These are phyloP conservation scores for Engystomops pustulosus DNA, from an alignment of 2,113 vertebrate species.

Conservation along the genomic window DNA sequence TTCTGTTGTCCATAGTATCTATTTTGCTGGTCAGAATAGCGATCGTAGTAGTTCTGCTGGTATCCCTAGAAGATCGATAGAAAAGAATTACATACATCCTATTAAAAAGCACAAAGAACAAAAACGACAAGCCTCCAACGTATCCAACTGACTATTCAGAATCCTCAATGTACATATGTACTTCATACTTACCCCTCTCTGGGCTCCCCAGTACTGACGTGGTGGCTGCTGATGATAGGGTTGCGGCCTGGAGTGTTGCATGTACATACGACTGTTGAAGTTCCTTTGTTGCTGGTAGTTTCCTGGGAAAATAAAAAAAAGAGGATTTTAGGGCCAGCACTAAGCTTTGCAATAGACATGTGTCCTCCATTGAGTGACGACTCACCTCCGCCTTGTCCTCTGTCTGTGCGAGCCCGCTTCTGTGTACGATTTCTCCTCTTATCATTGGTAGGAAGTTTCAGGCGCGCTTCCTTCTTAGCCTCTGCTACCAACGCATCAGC, in stretches of 20 bases:
- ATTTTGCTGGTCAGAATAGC: constrained; percentile 72
- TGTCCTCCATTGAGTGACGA: too few relatives aligned
- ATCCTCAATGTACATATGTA: too few relatives aligned
- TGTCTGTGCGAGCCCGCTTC: constrained; percentile 71
- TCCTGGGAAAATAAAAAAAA: constrained; percentile 65
- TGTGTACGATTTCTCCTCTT: constrained; percentile 77
- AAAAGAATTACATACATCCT: too few relatives aligned
- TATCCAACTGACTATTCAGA: too few relatives aligned
- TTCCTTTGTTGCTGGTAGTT: constrained; percentile 71
- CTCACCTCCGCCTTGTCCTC: constrained; percentile 63
- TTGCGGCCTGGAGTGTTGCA: constrained; percentile 52
- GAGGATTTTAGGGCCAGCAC: too few relatives aligned
- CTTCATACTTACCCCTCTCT: constrained; percentile 69
- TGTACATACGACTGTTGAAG: constrained; percentile 71
- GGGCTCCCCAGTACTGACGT: constrained; percentile 71
- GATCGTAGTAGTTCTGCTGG: constrained; percentile 72
- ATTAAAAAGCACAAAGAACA: too few relatives aligned
- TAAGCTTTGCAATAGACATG: too few relatives aligned
- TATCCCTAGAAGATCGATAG: constrained; percentile 65
- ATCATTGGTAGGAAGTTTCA: constrained; percentile 78
- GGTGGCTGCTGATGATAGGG: constrained; percentile 63
- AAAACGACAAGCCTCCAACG: too few relatives aligned
- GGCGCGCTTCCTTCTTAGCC: constrained; percentile 80
- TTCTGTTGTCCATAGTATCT: constrained; percentile 76
- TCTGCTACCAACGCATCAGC: constrained; percentile 78